Base-by-base conservation (phyloP, 2,888 invertebrate genomes). In the Pristionchus arcanus region DNA sequence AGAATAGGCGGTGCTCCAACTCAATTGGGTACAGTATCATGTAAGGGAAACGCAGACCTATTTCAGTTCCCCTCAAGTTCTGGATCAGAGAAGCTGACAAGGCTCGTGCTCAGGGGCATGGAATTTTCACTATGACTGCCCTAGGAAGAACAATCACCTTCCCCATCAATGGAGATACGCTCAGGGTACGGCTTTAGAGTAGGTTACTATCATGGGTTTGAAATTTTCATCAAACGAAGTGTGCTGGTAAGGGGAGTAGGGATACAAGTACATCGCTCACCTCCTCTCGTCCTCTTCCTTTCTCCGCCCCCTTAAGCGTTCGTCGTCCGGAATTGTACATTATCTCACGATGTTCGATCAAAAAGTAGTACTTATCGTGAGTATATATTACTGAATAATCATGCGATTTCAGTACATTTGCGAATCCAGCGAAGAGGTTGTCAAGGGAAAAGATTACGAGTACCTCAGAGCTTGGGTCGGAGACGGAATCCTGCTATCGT, bases 381-480 rank as follows among this genome's bases (percentile, higher is more conserved):
- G n/a, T 0, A 0, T 11, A 21, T 11, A 81, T 42, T 49, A n/a
- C 25, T 34, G 5, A 37, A 34, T 55, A 81, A 15, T 1, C 28
- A 2, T 59, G 9, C 2, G 2, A n/a, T 34, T 91, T 53, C 84
- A 91, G 91, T 71, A 88, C 15, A 91, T 95, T 34, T 89, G 95
- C 49, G 92, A 92, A 31, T 92, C 94, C 90, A 93, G 92, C 90
- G 93, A 91, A 68, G 92, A 94, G 37, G 91, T 95, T 13, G 92
- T 93, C 49, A 95, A 95, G 91, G 94, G 95, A n/a, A 91, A 90
- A n/a, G 95, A 95, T 89, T 96, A 96, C 92, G 91, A 93, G n/a
- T 95, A 95, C 90, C 92, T 96, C 0, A 94, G 95, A 89, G 95
- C 95, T 7, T 96, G 96, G 96, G 94, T 96, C 3, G 96, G 95